Evolutionary conservation across 2,888 invertebrate genomes (phyloP), one percentile per base, ranked within the genome.

Genomic region (Branchipolynoe longqiensis): DNA sequence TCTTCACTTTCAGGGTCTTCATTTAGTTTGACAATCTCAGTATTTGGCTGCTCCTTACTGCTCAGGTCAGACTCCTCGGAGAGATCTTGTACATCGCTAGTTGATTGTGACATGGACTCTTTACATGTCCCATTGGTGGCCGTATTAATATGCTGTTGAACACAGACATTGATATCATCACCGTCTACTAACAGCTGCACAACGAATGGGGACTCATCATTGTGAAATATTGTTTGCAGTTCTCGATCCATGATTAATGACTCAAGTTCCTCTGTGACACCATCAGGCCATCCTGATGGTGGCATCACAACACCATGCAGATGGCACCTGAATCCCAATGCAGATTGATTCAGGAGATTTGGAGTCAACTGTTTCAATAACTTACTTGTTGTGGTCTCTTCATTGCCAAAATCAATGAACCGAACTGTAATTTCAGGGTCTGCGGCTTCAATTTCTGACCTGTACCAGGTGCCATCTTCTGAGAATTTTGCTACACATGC

Each of bases 391-490:
- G 74, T 54, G 18, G 54, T 64, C n/a, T 87, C 86, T 0, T 28
- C 28, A 38, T 87, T 87, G 14, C 87, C 87, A 81, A 83, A 85
- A 48, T 87, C 86, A 3, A 86, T 74, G 31, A 87, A 86, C 14
- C 64, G 36, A 18, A 87, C 87, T 22, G 38, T 78, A 22, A 78
- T 54, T 28, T 73, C 28, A n/a, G 40, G 40, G 14, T 3, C 28
- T 25, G 31, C 48, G 12, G 12, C 3, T 78, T 41, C 48, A n/a
- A 85, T 41, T 2, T 18, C 28, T 0, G 89, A 91, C n/a, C 92
- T 86, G 85, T 91, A 91, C 92, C 92, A 92, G 0, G 90, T 89
- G 38, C 90, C 90, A 87, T 91, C 91, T 25, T 90, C 91, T n/a
- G 87, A 56, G 56, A 86, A 91, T 41, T 88, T 86, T 0, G 90